Base-by-base conservation (phyloP, 2,113 vertebrate species). In the Cacatua alba region DNA sequence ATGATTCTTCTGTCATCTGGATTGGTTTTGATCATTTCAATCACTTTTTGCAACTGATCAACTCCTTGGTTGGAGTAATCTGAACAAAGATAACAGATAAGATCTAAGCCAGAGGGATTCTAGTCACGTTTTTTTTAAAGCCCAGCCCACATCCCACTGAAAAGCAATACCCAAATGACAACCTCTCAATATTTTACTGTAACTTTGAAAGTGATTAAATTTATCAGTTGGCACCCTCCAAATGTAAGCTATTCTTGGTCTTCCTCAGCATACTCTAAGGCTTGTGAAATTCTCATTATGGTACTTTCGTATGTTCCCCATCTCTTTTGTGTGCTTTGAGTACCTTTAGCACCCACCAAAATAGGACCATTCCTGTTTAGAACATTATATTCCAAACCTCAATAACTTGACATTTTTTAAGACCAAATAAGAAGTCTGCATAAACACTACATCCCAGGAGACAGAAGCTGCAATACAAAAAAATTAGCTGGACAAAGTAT, bases 1-100 rank as follows among this genome's bases (percentile, higher is more conserved):
- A 99, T 99, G 95, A 99, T 99, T 90, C 99, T 98, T 84, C 99
- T 96, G 97, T 99, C 99, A n/a, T 99, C 98, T 65, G 99, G 99
- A 89, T 99, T 99, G 26, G 93, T 98, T 96, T 97, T 99, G 96
- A 99, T 99, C 1, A 96, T 99, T 95, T 99, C 98, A 35, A 99
- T 99, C 74, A 99, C 97, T 29, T 99, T 98, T 97, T 99, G 98
- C 78, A 99, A 95, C 96, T 99, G 99, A 97, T 99, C 99, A 17
- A 99, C 98, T 94, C 99, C 99, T 98, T 99, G 98, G 64, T 98
- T 98, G 14, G 98, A 98, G 82, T 99, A 99, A 98, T 99, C 99
- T 99, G 97, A 37, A 88, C 51, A 94, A 93, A 95, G 26, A 92
- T 6, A 94, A 7, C 28, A 94, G 63, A 13, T 7, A 79, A 88